Evolutionary conservation across 1,140 invertebrate genomes (phyloP).

Genomic region (Teleogryllus occipitalis): DNA sequence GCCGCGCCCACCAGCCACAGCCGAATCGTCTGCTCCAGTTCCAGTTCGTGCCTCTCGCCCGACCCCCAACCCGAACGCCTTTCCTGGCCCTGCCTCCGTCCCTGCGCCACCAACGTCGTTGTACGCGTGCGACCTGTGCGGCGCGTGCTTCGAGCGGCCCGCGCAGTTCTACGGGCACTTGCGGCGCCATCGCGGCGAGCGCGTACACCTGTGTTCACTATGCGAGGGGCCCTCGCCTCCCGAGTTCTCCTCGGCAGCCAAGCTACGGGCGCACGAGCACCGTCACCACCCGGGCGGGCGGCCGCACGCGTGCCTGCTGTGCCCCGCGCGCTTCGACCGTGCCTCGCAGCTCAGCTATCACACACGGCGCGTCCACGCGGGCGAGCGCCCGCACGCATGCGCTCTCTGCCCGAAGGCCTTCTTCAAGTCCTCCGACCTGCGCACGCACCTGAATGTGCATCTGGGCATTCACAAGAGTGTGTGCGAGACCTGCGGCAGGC

Average conservation of each 20-base stretch:
- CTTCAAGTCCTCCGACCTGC: constrained; percentile 33
- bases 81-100: not conserved
- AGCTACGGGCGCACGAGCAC: constrained; percentile 14
- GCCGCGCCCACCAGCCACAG: no score
- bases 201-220: constrained; percentile 28
- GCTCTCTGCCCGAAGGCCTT: constrained; percentile 25
- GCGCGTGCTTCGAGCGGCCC: constrained; percentile 28
- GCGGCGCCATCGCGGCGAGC: constrained; percentile 30
- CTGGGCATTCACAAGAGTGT: constrained; percentile 39
- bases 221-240: constrained; percentile 19
- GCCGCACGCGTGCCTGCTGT: constrained; percentile 13
- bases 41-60: not conserved
- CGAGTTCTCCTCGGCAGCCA: not conserved
- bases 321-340: constrained; percentile 21
- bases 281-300: constrained; percentile 13
- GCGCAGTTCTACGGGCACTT: constrained; percentile 33
- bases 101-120: no score
- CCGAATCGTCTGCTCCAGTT: not conserved
- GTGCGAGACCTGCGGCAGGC: constrained; percentile 39
- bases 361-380: constrained; percentile 21
- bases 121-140: constrained; percentile 25
- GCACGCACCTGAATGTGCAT: constrained; percentile 41
- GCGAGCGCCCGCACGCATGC: constrained; percentile 23
- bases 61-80: not conserved
- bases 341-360: constrained; percentile 22